Conservation (phyloP, 2,113 vertebrate genomes). For the Phaethornis superciliosus region DNA sequence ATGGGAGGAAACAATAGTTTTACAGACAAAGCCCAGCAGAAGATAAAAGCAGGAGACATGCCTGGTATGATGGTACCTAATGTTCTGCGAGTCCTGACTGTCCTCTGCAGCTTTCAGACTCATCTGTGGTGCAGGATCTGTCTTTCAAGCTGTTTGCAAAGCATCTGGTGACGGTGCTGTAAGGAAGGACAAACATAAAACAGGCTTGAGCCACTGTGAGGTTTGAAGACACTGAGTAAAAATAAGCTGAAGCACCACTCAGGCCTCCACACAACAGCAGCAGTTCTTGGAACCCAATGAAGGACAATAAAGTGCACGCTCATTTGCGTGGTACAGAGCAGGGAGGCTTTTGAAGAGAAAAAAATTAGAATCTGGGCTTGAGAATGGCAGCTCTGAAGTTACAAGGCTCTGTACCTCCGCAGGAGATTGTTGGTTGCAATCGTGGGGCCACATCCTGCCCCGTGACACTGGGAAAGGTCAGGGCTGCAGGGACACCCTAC, state of each 20-base stretch:
- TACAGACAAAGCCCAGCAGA: not conserved
- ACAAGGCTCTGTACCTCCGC: accelerated
- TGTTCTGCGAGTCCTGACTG: not conserved
- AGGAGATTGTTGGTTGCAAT: not conserved
- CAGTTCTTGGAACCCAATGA: slow-evolving; percentile 6
- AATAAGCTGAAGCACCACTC: slow-evolving; percentile 44
- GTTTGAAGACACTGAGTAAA: not conserved
- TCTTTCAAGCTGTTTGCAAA: not conserved
- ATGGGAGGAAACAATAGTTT: not conserved
- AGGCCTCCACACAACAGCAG: not conserved
- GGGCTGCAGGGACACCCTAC: not conserved
- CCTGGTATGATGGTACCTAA: accelerated
- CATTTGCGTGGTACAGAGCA: not conserved
- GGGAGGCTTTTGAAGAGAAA: not conserved
- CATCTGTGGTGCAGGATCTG: not conserved
- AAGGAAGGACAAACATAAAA: not conserved
- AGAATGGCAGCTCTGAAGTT: not conserved
- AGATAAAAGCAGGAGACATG: not conserved
- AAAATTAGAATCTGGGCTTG: accelerated
- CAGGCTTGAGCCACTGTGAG: not conserved
- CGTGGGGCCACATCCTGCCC: accelerated
- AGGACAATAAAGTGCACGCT: not conserved
- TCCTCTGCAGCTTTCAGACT: not conserved
- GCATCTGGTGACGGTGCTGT: not conserved
- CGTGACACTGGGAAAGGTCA: accelerated